Base-by-base conservation (phyloP, 2,797 vertebrate species). In the Aulostomus chinensis region DNA sequence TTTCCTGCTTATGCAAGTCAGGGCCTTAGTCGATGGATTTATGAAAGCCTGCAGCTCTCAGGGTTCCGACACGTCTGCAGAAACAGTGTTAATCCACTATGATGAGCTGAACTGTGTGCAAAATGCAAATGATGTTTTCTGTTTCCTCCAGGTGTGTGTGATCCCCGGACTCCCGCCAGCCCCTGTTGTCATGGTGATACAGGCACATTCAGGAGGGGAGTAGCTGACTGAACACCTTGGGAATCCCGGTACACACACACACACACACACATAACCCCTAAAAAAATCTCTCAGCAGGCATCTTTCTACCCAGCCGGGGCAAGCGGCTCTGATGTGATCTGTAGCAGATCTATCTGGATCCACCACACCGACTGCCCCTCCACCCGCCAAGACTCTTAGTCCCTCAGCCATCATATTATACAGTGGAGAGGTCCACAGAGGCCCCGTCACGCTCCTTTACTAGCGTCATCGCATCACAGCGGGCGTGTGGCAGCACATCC, bases 121-220 rank as follows among this genome's bases (percentile, higher is more conserved):
- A 84, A 76, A 86, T 82, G 79, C 74, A 74, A 83, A 74, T 71
- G 3, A 58, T 68, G 48, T 62, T 76, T 65, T 69, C 64, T 39
- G 43, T 62, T 79, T 81, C 76, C 80, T 81, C 45, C 67, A 74
- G 66, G 86, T 88, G 81, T 64, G 45, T 86, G 78, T 87, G 85
- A 83, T 84, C 84, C 87, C 79, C 55, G 53, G 76, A 80, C 78
- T 83, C 83, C 76, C 55, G 59, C 81, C 38, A 63, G 78, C 68
- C 77, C 50, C 62, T 46, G 91, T 92, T 83, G 87, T 89, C 90
- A 92, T 92, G 90, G 91, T 83, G 89, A 92, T 77, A 54, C 37
- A 34, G 78, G 73, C 78, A 81, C 33, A 24, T 79, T 81, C 52
- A 29, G 41, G 45, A 46, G 52, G 59, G 67, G 66, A 60, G 74